Evolutionary conservation across 1,140 invertebrate genomes (phyloP), one percentile per base, ranked within the genome.

Genomic region (Zaprionus africanus): DNA sequence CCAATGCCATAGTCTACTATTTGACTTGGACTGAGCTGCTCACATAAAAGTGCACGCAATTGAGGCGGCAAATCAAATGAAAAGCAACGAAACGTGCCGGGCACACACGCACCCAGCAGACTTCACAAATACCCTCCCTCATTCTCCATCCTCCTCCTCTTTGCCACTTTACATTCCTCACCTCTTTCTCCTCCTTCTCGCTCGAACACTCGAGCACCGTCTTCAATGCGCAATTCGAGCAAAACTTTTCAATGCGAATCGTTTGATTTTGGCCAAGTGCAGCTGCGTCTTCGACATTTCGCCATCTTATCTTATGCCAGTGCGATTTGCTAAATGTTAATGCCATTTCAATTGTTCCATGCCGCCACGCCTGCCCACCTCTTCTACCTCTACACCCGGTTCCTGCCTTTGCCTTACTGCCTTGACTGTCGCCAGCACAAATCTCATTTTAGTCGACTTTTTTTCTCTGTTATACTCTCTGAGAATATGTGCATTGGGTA

Each of bases 41-140:
- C 31, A 79, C 78, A 88, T 75, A 84, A 87, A 87, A 88, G 84
- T 90, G 85, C 46, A 51, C 78, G 84, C 84, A 88, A 88, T 90
- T 88, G 84, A 88, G 81, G 81, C 85, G 81, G 84, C 84, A 88
- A 88, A 88, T 88, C 84, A 88, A 88, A 88, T 88, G 81, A 90
- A 88, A 88, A 79, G 81, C 84, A 83, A 84, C 78, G 78, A 80
- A 88, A 84, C 84, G 84, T 88, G 83, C 66, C 74, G 31, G 13
- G n/a, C 65, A 68, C 79, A 63, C 70, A 51, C 71, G 71, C 72
- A 78, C 51, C 61, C 43, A 68, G 26, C 36, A 64, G 34, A 41
- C 49, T 54, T 3, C 12, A 22, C 22, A 22, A 61, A 71, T 56
- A 41, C 60, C 17, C 57, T 22, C 46, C 31, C n/a, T 13, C 36